These are phyloP conservation scores for Aporophyla nigra DNA, from an alignment of 2,888 invertebrate genomes.

Conservation along the genomic window DNA sequence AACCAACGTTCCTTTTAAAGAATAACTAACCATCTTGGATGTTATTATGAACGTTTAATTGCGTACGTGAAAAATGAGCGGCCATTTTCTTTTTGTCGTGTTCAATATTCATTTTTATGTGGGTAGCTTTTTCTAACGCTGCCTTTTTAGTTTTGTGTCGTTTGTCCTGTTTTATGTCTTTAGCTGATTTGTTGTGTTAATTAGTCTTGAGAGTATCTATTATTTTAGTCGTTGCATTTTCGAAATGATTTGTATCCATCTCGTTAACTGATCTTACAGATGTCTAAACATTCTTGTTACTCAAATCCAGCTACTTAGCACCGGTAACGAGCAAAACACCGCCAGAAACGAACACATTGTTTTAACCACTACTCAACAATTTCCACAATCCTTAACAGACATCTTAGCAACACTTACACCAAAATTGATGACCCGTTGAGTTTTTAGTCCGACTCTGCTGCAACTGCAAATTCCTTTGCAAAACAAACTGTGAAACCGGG, in stretches of 20 bases:
- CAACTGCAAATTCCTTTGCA: conserved; percentile 79
- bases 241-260: neutral
- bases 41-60: conserved; percentile 73
- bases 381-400: conserved; percentile 53
- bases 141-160: conserved; percentile 22
- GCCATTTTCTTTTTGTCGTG: conserved; percentile 52
- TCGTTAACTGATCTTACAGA: neutral
- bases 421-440: conserved; percentile 66
- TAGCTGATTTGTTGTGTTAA: conserved; percentile 5
- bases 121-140: conserved; percentile 28
- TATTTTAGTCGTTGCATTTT: neutral
- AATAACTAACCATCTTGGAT: conserved; percentile 75
- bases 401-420: conserved; percentile 60
- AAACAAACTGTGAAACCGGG: conserved; percentile 77
- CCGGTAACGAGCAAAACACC: conserved; percentile 37
- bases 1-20: conserved; percentile 82
- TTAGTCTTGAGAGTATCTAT: neutral
- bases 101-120: conserved; percentile 57
- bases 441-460: conserved; percentile 70
- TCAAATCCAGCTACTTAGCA: conserved; percentile 28
- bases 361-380: conserved; percentile 31
- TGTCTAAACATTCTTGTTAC: conserved; percentile 14
- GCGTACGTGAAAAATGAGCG: conserved; percentile 64
- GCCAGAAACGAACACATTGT: conserved; percentile 23
- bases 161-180: conserved; percentile 14